phyloP scores from a whole-genome alignment of 2,797 vertebrate genomes.

The Lepus oiostolus region DNA sequence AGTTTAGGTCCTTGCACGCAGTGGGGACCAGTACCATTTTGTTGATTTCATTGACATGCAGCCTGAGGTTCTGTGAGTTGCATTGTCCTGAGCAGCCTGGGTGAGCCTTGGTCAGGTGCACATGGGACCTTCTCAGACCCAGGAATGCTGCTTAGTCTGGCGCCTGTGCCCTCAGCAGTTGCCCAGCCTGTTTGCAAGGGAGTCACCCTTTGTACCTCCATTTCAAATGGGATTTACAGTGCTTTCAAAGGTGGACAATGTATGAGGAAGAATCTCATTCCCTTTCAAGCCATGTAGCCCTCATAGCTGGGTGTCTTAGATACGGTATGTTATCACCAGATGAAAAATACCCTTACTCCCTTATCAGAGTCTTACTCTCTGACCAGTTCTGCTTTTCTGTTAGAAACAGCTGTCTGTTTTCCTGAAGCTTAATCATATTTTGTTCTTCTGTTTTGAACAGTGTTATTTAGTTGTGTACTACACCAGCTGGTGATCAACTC shows the following conservation, averaged over 20 bases:
- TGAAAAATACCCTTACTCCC: slow-evolving; percentile 45
- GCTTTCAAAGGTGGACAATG: slow-evolving; percentile 67
- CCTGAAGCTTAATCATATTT: no score
- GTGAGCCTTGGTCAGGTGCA: no score
- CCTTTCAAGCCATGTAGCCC: neutral
- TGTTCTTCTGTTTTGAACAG: slow-evolving; percentile 90
- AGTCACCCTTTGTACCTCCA: slow-evolving; percentile 20
- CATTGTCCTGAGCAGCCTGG: neutral
- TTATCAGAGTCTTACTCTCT: no score
- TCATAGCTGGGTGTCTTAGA: slow-evolving; percentile 6
- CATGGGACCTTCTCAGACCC: neutral
- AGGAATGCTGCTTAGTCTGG: neutral
- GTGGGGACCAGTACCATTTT: neutral
- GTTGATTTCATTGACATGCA: slow-evolving; percentile 31
- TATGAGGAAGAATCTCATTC: slow-evolving; percentile 51
- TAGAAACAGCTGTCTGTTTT: no score
- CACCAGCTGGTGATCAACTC: no score
- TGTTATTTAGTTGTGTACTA: no score
- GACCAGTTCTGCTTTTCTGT: no score
- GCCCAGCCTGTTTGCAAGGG: slow-evolving; percentile 7
- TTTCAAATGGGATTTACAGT: slow-evolving; percentile 56
- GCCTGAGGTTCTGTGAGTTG: neutral
- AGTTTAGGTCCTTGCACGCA: neutral
- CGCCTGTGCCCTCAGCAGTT: neutral
- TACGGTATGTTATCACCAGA: slow-evolving; percentile 52